These are phyloP conservation scores for Anoplolepis gracilipes DNA, from an alignment of 1,140 invertebrate genomes.

Conservation along the genomic window DNA sequence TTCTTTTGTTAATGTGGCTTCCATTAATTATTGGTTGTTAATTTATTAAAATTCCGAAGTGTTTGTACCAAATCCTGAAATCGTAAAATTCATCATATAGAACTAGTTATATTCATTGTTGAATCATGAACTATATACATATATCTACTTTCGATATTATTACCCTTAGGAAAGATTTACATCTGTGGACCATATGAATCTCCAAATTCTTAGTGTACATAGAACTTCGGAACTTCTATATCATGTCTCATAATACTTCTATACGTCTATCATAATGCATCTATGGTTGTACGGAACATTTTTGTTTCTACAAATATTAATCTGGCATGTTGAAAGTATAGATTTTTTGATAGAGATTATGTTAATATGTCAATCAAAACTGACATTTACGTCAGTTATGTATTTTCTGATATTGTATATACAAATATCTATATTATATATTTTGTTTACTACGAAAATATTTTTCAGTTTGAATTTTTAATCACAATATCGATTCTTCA, in stretches of 20 bases:
- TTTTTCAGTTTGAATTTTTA: slow-evolving; percentile 11
- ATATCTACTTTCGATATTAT: slow-evolving; percentile 41
- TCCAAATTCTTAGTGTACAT: slow-evolving; percentile 52
- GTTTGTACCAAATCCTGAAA: not conserved
- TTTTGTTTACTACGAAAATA: slow-evolving; percentile 46
- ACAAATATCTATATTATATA: slow-evolving; percentile 36
- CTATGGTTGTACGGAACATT: slow-evolving; percentile 8
- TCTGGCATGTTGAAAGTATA: slow-evolving; percentile 29
- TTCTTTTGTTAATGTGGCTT: slow-evolving; percentile 14
- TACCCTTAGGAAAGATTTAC: slow-evolving; percentile 9
- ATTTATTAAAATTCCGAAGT: not conserved
- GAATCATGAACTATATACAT: slow-evolving; percentile 20
- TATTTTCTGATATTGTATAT: slow-evolving; percentile 44
- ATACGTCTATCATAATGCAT: slow-evolving; percentile 20
- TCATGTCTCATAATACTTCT: slow-evolving; percentile 20
- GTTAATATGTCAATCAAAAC: slow-evolving; percentile 23
- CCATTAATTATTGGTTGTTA: not conserved
- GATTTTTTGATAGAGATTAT: not conserved
- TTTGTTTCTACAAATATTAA: slow-evolving; percentile 36
- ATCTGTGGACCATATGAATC: slow-evolving; percentile 58
- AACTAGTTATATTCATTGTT: slow-evolving; percentile 43
- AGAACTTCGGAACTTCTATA: slow-evolving; percentile 18
- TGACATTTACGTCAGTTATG: slow-evolving; percentile 25
- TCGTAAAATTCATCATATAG: slow-evolving; percentile 29
- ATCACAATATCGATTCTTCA: not conserved